A percentile compares a stretch with the other conserved stretches of the same genome.
Evolutionary conservation across 2,888 invertebrate genomes (phyloP).

Genomic region (Lydus trimaculatus): DNA sequence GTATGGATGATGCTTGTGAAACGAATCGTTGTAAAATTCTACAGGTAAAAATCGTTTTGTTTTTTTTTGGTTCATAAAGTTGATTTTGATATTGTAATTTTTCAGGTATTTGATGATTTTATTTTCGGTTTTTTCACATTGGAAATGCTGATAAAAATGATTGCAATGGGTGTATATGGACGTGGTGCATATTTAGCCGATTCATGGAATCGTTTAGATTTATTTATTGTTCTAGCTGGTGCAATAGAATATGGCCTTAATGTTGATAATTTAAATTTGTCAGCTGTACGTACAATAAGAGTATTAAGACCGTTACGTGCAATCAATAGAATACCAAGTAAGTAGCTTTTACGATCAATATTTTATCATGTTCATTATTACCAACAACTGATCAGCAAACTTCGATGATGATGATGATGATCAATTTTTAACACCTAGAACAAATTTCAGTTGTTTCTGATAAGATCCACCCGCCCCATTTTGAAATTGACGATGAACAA

Average conservation of each 20-base stretch:
- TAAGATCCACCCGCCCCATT: too few relatives aligned
- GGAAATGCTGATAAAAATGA: constrained; percentile 98
- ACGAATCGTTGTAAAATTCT: constrained; percentile 89
- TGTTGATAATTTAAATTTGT: constrained; percentile 97
- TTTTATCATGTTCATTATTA: too few relatives aligned
- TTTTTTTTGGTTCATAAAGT: too few relatives aligned
- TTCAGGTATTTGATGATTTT: constrained; percentile 94
- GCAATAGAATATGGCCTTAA: constrained; percentile 90
- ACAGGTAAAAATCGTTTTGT: constrained; percentile 69
- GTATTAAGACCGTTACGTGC: constrained; percentile 96
- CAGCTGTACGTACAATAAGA: constrained; percentile 97
- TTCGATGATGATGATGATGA: too few relatives aligned
- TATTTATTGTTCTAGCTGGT: constrained; percentile 97
- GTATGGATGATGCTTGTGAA: constrained; percentile 91
- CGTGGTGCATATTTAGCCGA: constrained; percentile 95
- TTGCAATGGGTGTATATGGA: constrained; percentile 96
- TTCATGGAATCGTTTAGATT: constrained; percentile 98
- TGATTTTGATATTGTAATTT: constrained; percentile 28
- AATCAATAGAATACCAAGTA: constrained; percentile 99
- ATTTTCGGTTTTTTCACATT: constrained; percentile 98
- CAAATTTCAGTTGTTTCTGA: background rate
- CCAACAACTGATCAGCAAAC: too few relatives aligned
- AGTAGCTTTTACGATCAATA: constrained; percentile 62
- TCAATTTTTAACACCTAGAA: too few relatives aligned
- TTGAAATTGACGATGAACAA: background rate